Evolutionary conservation across 2,113 vertebrate genomes (phyloP), one percentile per base, ranked within the genome.

Genomic region (Trematomus loennbergii): DNA sequence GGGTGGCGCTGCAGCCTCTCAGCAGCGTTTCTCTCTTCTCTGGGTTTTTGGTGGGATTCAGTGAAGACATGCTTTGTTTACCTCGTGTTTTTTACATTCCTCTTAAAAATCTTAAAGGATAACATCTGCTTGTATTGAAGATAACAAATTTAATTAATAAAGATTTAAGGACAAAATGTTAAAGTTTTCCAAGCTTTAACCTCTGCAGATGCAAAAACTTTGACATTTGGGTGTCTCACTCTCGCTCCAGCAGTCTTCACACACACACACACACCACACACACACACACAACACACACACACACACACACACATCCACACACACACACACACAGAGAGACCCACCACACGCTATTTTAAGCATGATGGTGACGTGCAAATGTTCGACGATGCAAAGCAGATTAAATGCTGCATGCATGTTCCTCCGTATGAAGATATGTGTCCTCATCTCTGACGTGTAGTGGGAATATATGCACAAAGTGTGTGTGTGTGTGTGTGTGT

Each of bases 321-420:
- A 29, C 3, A 29, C 3, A 3, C 29, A 29, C 29, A 29, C 29
- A 29, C 29, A 29, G 7, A 40, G 1, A 36, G 0, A 25, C 25
- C 2, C 25, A 25, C 25, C 36, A 36, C 36, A 7, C 36, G 7
- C 72, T 83, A 48, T 85, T 79, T 81, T 54, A 29, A 81, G 84
- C 83, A 50, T 55, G 77, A 78, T 49, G 69, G 84, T 82, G 75
- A 72, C 59, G 63, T 80, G 81, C 36, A 40, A 40, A 40, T 52
- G 64, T 86, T 49, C 78, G 64, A 61, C 25, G 59, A 62, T 66
- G 82, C 33, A 83, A 91, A 88, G 87, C 84, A 87, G 86, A 89
- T 91, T 87, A 48, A 64, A 64, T 13, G 13, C 20, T 61, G 59
- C 17, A 40, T 46, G n/a, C 67, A 17, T 52, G 62, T 65, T 40